These are phyloP conservation scores for Lepidurus couesii DNA, from an alignment of 1,140 invertebrate genomes.

Conservation along the genomic window DNA sequence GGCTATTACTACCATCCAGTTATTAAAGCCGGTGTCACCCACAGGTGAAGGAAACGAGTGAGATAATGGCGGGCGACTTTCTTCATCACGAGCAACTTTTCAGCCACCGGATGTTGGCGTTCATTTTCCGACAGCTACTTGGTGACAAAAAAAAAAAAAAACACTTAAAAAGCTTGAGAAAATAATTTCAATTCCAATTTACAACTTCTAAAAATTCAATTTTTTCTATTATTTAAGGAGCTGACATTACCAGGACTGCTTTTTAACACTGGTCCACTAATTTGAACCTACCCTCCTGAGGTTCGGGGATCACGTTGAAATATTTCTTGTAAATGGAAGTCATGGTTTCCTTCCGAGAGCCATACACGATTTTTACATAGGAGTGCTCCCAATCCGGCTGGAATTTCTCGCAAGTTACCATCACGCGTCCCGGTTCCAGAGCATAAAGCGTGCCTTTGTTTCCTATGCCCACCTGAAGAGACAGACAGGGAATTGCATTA, in stretches of 20 bases:
- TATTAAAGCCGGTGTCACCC: background rate
- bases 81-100: background rate
- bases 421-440: conserved; percentile 62
- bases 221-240: background rate
- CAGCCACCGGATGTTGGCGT: background rate
- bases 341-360: conserved; percentile 44
- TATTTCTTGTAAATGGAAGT: conserved; percentile 70
- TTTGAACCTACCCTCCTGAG: conserved; percentile 66
- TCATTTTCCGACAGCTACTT: background rate
- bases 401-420: conserved; percentile 68
- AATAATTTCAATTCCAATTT: background rate
- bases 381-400: conserved; percentile 63
- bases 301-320: conserved; percentile 67
- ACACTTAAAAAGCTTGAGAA: background rate
- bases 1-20: background rate
- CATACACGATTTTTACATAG: conserved; percentile 60
- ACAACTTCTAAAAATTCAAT: background rate
- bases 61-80: background rate
- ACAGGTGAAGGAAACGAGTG: background rate
- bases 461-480: conserved; percentile 67
- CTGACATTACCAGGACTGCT: background rate
- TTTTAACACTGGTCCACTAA: conserved; percentile 53
- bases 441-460: conserved; percentile 68
- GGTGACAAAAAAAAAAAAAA: background rate
- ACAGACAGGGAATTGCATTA: conserved; percentile 22